Conservation (phyloP, 2,113 vertebrate genomes). For the Sphyrna mokarran region DNA sequence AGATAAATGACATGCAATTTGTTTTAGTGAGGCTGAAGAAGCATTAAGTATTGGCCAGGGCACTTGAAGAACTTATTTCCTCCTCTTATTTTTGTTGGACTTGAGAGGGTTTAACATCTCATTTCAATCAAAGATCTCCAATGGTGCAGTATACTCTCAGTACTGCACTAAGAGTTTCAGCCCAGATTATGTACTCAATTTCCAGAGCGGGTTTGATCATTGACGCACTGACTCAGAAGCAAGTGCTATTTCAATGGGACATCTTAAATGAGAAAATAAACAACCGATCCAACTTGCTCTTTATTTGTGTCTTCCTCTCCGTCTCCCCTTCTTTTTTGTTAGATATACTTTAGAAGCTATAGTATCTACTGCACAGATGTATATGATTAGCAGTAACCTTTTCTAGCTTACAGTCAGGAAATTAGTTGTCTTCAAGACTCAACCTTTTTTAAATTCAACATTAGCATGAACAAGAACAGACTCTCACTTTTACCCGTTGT, state of each 20-base stretch:
- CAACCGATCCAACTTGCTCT: neutral
- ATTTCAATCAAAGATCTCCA: neutral
- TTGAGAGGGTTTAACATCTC: neutral
- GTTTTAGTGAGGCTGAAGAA: neutral
- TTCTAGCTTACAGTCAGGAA: neutral
- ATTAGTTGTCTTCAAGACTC: neutral
- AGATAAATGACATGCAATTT: neutral
- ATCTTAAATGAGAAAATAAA: neutral
- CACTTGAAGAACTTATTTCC: neutral
- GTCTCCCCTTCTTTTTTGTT: neutral
- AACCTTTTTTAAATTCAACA: neutral
- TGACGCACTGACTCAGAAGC: neutral
- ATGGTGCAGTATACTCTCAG: neutral
- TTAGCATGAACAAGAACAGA: neutral
- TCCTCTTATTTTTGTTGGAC: neutral
- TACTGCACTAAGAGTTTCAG: neutral
- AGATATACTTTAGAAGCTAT: neutral
- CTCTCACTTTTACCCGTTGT: neutral
- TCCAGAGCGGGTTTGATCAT: neutral
- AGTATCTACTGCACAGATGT: neutral
- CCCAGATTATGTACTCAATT: neutral
- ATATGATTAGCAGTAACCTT: neutral
- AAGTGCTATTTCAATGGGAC: neutral
- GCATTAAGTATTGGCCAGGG: neutral
- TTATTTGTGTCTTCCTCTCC: neutral